Evolutionary conservation across 1,140 invertebrate species (phyloP), one percentile per base, ranked within the genome.

Genomic region (Drosophila tsacasi): DNA sequence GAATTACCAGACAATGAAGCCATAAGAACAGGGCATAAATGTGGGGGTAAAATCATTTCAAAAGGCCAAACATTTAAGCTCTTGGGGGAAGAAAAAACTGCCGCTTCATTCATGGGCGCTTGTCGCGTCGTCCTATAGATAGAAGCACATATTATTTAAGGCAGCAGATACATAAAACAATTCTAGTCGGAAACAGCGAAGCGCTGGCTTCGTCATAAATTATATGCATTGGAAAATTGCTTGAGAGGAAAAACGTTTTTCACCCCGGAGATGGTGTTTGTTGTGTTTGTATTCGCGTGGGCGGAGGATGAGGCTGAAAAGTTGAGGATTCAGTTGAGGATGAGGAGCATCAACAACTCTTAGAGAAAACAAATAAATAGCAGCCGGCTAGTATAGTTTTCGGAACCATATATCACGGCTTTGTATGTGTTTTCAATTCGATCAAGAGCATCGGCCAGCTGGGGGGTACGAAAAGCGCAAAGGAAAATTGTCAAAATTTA

Each of bases 401-500:
- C 46, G 19, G 25, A 25, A 21, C 60, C 74, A 86, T 81, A 52
- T 84, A 86, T 87, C 79, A 83, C 62, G 59, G 44, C 54, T 35
- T 69, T 79, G 61, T 82, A 85, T 84, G 79, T 79, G 47, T 79
- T 82, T 85, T 82, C 84, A 83, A 89, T 89, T 65, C 58, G 35
- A 65, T 47, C 39, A 63, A 85, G 54, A 79, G 49, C 44, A 60
- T 59, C 59, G n/a, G 58, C n/a, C 23, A 46, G 55, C n/a, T 61
- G 42, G 44, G 17, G 17, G 27, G 35, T 67, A 30, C 40, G 40
- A 69, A 69, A 37, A n/a, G 27, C n/a, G 37, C 19, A 27, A 37
- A 42, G 12, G 47, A 61, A 74, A 81, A 69, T 76, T 74, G 85
- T 91, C 85, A 90, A 90, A 85, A 90, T 90, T 72, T 79, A 90